Evolutionary conservation across 2,797 vertebrate species (phyloP).

Genomic region (Poeciliopsis turneri): DNA sequence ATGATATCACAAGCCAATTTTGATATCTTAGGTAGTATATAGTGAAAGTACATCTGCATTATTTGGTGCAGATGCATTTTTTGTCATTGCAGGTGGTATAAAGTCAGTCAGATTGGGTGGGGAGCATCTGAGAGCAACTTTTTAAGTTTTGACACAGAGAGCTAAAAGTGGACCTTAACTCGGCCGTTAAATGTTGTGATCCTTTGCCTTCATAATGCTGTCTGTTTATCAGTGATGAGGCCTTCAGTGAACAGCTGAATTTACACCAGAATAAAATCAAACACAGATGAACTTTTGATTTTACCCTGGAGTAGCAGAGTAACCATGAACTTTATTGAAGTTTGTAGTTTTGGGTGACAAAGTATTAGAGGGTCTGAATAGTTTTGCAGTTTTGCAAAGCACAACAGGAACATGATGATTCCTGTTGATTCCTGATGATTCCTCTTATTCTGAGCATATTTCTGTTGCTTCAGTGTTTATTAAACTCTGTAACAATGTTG

Average conservation of each 20-base stretch:
- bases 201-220: no score
- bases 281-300: neutral
- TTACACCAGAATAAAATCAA: neutral
- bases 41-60: neutral
- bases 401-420: neutral
- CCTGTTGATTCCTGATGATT: no score
- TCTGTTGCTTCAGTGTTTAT: slow-evolving; percentile 16
- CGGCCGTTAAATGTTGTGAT: neutral
- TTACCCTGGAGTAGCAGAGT: neutral
- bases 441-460: slow-evolving; percentile 5
- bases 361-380: neutral
- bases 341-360: neutral
- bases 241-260: neutral
- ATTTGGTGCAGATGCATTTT: neutral
- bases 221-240: neutral
- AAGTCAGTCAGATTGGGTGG: neutral
- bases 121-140: neutral
- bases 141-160: neutral
- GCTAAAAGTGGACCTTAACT: neutral
- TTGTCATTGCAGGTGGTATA: neutral
- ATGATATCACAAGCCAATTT: neutral
- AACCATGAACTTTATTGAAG: neutral
- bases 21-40: neutral
- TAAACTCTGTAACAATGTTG: slow-evolving; percentile 9
- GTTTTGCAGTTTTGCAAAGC: neutral